Evolutionary conservation across 2,113 vertebrate genomes (phyloP).

Genomic region (Neopipo cinnamomea): DNA sequence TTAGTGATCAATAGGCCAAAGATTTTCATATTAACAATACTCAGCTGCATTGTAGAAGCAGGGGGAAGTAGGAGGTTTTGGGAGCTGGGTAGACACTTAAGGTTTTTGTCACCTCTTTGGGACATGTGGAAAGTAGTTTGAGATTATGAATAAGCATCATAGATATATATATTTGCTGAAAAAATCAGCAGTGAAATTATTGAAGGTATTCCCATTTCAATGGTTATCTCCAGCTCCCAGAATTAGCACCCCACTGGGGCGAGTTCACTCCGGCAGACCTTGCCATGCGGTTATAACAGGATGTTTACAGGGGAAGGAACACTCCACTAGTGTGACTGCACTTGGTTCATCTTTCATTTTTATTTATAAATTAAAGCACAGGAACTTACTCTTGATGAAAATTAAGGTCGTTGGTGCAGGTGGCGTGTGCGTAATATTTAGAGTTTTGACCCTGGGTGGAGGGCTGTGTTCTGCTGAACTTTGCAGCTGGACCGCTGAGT

Average conservation of each 20-base stretch:
- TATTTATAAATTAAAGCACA: not conserved
- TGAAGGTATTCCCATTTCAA: not conserved
- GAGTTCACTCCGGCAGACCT: not conserved
- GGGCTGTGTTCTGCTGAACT: not conserved
- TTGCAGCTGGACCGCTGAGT: not conserved
- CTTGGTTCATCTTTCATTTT: constrained; percentile 4
- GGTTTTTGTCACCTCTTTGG: constrained; percentile 53
- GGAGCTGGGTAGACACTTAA: not conserved
- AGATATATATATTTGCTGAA: not conserved
- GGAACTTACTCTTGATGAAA: not conserved
- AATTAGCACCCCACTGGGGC: constrained; percentile 35
- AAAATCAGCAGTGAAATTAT: constrained; percentile 21
- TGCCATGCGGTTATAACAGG: accelerated
- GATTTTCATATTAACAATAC: constrained; percentile 65
- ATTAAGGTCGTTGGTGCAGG: not conserved
- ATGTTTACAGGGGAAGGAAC: not conserved
- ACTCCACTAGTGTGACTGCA: not conserved
- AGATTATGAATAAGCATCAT: constrained; percentile 39
- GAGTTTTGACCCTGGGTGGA: not conserved
- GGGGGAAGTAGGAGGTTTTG: not conserved
- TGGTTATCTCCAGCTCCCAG: constrained; percentile 58
- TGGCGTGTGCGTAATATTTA: not conserved
- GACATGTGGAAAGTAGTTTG: not conserved
- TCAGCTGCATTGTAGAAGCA: not conserved
- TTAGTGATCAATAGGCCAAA: constrained; percentile 60